Base-by-base conservation (phyloP, 2,888 invertebrate species). In the Caenorhabditis parvicauda region DNA sequence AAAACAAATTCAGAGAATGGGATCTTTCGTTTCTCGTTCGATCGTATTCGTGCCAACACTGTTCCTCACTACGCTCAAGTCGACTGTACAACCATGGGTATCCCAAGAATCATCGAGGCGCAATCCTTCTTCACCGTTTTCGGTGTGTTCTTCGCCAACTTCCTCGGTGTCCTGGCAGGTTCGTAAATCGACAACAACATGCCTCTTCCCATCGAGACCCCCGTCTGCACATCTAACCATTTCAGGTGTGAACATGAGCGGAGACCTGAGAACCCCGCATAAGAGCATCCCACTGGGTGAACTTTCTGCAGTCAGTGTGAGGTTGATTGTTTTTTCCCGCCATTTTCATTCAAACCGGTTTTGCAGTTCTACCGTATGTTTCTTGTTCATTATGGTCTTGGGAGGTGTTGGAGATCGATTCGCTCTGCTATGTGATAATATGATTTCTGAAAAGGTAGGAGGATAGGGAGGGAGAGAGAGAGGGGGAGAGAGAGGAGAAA, bases 81-180 rank as follows among this genome's bases (percentile, higher is more conserved):
- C 46, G 71, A 70, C 37, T 73, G 73, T 41, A 59, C 65, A 3
- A 21, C 37, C 1, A 38, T 67, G n/a, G 70, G 67, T 14, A 64
- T 67, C 32, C 53, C 61, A 1, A 64, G 60, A 24, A 42, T 52
- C 21, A 63, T 67, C 42, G 67, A 67, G 7, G 88, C 88, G 7
- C 89, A 92, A 77, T 89, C 88, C 59, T 95, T 94, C 90, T 95
- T 95, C 83, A 90, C 89, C 48, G 92, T 94, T 38, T 93, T 95
- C 83, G 95, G 95, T 28, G 91, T 96, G 2, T 95, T 95, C 83
- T 96, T 96, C 82, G 94, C 95, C 14, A 93, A 95, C 0, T 91
- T 95, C 25, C 94, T 95, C 44, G 96, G 96, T 17, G 90, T 96
- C 64, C 85, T 96, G 69, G 92, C 95, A 5, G 96, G 72, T 70